Conservation (phyloP, 2,888 invertebrate species). For the Scelioninae gen. 1 region DNA sequence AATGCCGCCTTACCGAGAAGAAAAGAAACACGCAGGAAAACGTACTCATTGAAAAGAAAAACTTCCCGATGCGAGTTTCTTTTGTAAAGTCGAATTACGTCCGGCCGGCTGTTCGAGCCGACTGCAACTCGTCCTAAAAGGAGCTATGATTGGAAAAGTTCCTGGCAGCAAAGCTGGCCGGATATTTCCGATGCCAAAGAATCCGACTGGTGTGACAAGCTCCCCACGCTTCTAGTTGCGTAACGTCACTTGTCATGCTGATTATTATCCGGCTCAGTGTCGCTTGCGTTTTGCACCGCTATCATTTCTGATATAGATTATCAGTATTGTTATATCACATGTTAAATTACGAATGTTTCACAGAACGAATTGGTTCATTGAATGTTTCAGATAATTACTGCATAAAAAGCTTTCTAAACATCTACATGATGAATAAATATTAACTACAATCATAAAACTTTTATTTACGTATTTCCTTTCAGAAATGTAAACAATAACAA, state of each 20-base stretch:
- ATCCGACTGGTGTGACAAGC: slow-evolving; percentile 47
- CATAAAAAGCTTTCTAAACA: no score
- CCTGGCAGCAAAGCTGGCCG: slow-evolving; percentile 45
- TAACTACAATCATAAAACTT: no score
- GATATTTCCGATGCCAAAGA: slow-evolving; percentile 71
- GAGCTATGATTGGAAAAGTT: slow-evolving; percentile 82
- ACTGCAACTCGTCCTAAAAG: slow-evolving; percentile 62
- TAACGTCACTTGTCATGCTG: slow-evolving; percentile 9
- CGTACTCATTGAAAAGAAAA: slow-evolving; percentile 65
- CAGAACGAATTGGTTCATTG: no score
- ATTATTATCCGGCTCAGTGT: neutral
- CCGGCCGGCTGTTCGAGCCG: slow-evolving; percentile 61
- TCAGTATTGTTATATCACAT: no score
- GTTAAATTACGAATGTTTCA: no score
- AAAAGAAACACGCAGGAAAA: slow-evolving; percentile 60
- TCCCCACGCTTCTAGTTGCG: slow-evolving; percentile 70
- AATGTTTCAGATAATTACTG: no score
- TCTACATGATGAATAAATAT: no score
- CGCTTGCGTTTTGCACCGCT: neutral
- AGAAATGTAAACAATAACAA: no score
- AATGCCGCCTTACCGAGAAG: slow-evolving; percentile 46
- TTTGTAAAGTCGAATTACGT: slow-evolving; percentile 78
- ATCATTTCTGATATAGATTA: no score
- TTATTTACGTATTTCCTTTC: no score
- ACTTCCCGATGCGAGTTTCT: slow-evolving; percentile 73